Percentiles rank a stretch among this genome's conserved stretches.
Evolutionary conservation across 92 coral and sea anemone species (phyloP).

Genomic region (Meandrina meandrites): DNA sequence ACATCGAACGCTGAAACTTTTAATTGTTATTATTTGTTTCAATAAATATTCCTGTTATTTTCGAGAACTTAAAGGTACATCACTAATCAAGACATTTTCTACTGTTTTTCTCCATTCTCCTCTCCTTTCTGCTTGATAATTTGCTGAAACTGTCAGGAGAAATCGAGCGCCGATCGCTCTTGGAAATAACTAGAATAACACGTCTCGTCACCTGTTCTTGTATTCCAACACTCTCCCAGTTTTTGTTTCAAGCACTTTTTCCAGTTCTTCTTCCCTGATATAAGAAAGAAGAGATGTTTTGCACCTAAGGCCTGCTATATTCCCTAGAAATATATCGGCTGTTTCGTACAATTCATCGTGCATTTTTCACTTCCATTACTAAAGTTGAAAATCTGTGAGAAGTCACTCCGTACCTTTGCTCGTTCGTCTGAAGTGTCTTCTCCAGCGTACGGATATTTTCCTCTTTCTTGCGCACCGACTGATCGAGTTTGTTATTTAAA

Average conservation of each 20-base stretch:
- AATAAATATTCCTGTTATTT: no score
- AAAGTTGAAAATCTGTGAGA: not conserved
- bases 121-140: not conserved
- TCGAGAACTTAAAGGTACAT: no score
- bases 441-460: conserved; percentile 80
- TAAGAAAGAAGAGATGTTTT: not conserved
- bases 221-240: conserved; percentile 77
- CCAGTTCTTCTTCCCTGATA: conserved; percentile 84
- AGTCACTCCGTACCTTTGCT: conserved; percentile 58
- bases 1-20: not conserved
- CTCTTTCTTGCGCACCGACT: conserved; percentile 88
- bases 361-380: not conserved
- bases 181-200: not conserved
- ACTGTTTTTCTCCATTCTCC: not conserved
- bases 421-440: conserved; percentile 73
- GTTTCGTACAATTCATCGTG: no score
- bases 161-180: not conserved
- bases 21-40: not conserved
- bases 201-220: conserved; percentile 60
- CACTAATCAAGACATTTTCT: not conserved
- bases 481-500: conserved; percentile 82
- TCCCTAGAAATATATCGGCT: no score
- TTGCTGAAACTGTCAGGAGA: not conserved
- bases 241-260: conserved; percentile 73
- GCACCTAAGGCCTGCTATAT: not conserved